Base-by-base conservation (phyloP, 2,797 vertebrate species). In the Chaetophractus vellerosus region DNA sequence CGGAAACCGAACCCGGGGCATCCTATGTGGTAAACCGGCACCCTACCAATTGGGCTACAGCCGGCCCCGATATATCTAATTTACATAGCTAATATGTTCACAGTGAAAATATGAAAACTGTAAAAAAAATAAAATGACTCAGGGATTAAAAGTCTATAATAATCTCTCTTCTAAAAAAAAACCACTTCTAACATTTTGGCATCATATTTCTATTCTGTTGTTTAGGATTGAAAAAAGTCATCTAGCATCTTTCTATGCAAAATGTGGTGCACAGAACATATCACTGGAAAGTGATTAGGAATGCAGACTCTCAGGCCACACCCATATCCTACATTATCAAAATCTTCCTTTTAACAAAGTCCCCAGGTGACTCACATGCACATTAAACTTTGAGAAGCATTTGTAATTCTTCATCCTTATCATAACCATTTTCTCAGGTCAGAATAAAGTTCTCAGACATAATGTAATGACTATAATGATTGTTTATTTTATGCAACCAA, bases 401-500 rank as follows among this genome's bases (percentile, higher is more conserved):
- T 63, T 91, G n/a, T 41, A 95, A 87, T 71, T 85, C 59, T 75
- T 87, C 63, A 86, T 75, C 33, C 45, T 85, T 93, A 64, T 9
- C 64, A 80, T 38, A 96, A 72, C 23, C 79, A 93, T 87, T 88
- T 95, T 92, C 79, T 41, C 41, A 84, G 59, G 36, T 36, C 79
- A 41, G 24, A 61, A 95, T 85, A 91, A 95, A 61, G 41, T 75
- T 96, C 75, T 94, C 76, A 90, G 91, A 87, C 3, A 76, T 8
- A 66, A 59, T 31, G 26, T 50, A 90, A 90, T 28, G 33, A 92
- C 31, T 75, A 21, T 23, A 83, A 84, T 36, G 61, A 38, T 6
- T 87, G 16, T 18, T 93, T 55, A 88, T 71, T 71, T 79, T 45
- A 92, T 3, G 3, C 26, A 93, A 84, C 26, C 57, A 88, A 86